Conservation (phyloP, 2,113 vertebrate species). For the Tupaia tana region DNA sequence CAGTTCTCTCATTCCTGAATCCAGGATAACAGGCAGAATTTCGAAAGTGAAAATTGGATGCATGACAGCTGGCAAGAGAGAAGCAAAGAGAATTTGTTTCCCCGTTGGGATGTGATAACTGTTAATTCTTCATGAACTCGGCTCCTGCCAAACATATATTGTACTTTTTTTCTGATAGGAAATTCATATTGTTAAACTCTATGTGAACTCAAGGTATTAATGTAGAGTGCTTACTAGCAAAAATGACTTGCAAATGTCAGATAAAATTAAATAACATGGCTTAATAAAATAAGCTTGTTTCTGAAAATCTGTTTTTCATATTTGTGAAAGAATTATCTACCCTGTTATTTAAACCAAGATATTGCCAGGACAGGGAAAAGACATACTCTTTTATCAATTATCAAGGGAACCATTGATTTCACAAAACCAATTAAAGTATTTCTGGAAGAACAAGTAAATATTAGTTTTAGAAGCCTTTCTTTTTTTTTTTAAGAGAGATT, state of each 20-base stretch:
- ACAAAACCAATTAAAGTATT: constrained; percentile 75
- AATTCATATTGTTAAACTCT: constrained; percentile 89
- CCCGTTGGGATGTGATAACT: constrained; percentile 83
- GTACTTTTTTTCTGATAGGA: constrained; percentile 82
- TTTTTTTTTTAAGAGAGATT: constrained; percentile 60
- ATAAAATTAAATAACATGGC: constrained; percentile 87
- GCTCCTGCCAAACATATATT: constrained; percentile 76
- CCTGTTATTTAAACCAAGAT: constrained; percentile 82
- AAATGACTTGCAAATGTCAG: constrained; percentile 86
- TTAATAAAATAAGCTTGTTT: constrained; percentile 88
- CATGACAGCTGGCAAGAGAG: constrained; percentile 72
- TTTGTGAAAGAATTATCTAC: constrained; percentile 84
- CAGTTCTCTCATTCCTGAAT: not conserved
- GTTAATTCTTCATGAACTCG: constrained; percentile 85
- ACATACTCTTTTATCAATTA: constrained; percentile 83
- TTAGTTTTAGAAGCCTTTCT: constrained; percentile 67
- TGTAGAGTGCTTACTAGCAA: constrained; percentile 85
- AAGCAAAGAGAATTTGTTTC: constrained; percentile 72
- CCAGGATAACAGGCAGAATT: constrained; percentile 54
- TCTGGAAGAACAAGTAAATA: constrained; percentile 75
- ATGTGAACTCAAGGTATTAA: constrained; percentile 87
- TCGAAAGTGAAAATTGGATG: constrained; percentile 69
- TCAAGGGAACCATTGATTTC: constrained; percentile 81
- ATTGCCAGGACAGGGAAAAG: constrained; percentile 82
- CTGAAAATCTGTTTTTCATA: constrained; percentile 85